Conservation (phyloP, 2,113 vertebrate genomes). For the Triplophysa siluroides region DNA sequence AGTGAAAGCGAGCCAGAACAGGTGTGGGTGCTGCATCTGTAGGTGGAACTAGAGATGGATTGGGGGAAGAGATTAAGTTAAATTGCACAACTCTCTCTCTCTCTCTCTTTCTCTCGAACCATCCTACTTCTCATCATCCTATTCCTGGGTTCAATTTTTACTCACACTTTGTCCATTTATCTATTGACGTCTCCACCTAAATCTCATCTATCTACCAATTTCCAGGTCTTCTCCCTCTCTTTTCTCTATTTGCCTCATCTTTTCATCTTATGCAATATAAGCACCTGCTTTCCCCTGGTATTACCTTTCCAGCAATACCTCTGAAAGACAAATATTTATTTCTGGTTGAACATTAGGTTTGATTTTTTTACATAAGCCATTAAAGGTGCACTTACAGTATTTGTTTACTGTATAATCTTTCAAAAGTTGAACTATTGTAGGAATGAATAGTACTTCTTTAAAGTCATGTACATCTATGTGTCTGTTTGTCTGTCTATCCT, state of each 20-base stretch:
- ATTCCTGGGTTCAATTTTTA: background rate
- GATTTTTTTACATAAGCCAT: constrained; percentile 22
- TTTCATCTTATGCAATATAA: constrained; percentile 9
- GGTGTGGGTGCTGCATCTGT: constrained; percentile 35
- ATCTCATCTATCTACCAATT: constrained; percentile 4
- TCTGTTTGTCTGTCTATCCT: background rate
- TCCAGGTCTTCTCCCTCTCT: background rate
- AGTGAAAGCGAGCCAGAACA: background rate
- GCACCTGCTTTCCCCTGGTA: background rate
- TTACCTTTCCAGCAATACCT: constrained; percentile 29
- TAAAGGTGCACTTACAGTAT: constrained; percentile 17
- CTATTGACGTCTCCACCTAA: background rate
- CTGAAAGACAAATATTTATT: constrained; percentile 5
- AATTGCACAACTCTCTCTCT: constrained; percentile 13
- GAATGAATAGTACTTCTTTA: background rate
- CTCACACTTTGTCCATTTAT: background rate
- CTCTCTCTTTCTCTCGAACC: background rate
- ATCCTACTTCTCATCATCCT: background rate
- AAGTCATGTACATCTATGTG: background rate
- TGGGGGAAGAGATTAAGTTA: background rate
- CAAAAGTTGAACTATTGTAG: background rate
- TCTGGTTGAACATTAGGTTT: too few species aligned
- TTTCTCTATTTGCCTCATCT: background rate
- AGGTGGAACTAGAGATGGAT: constrained; percentile 33
- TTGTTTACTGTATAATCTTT: background rate